Base-by-base conservation (phyloP, 2,797 vertebrate species). In the Antrozous pallidus region DNA sequence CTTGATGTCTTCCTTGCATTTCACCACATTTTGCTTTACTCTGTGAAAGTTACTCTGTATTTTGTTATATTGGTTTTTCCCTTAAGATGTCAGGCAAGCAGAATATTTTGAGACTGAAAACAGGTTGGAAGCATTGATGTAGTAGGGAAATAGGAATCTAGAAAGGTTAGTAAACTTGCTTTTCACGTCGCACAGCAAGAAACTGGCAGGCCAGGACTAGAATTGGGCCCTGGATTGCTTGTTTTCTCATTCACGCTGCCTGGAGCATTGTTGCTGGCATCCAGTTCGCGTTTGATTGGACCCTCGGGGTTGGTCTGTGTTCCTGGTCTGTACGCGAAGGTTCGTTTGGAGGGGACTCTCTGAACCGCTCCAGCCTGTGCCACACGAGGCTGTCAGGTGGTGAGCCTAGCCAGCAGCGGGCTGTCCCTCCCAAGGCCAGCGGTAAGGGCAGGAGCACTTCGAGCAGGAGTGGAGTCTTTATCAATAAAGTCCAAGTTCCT, bases 101-200 rank as follows among this genome's bases (percentile, higher is more conserved):
- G 11, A 94, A 83, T 88, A 14, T 94, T 85, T 18, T 79, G 67
- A 93, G 77, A 26, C 87, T 49, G 13, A 77, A 94, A 93, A 71
- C 33, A 88, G 42, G 28, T 74, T 77, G 47, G 92, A 91, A 84
- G 36, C 31, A 67, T 12, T 79, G 33, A 77, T 70, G 90, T 81
- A 77, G 69, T 80, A 33, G 47, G 65, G 67, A 86, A 88, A 94
- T 42, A 75, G 69, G 40, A 77, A 63, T 77, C 24, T 18, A 75
- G 65, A 91, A 88, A 81, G 28, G 6, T 47, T 47, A 65, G 61
- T 74, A 70, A 38, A 40, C 24, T 84, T 49, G 18, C 24, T 65
- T 70, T 75, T 80, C 17, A 63, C 74, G 80, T 74, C 71, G 58
- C 24, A 84, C 65, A 92, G n/a, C 28, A n/a, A 84, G n/a, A 20